Percentiles rank a stretch among this genome's conserved stretches.
These are phyloP conservation scores for Serilophus lunatus DNA, from an alignment of 2,113 vertebrate genomes.

Conservation along the genomic window DNA sequence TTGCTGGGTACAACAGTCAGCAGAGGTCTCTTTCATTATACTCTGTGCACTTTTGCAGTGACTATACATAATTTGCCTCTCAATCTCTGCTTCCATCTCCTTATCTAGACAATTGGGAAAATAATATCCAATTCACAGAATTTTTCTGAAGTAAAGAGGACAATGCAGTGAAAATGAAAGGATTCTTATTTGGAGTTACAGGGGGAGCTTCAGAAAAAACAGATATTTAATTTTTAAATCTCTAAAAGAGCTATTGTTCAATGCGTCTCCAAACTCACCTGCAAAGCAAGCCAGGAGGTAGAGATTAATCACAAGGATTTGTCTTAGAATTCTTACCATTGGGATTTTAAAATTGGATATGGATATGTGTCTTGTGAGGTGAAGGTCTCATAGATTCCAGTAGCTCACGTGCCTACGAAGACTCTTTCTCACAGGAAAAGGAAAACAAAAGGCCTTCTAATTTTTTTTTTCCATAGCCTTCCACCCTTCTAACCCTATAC, in stretches of 20 bases:
- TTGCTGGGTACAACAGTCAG: background rate
- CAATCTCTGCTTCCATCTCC: slow-evolving; percentile 1
- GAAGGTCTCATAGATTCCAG: background rate
- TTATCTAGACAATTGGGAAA: background rate
- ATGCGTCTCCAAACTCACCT: background rate
- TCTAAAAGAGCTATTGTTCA: background rate
- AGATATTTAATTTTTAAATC: background rate
- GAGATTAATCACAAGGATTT: background rate
- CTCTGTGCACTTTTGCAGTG: background rate
- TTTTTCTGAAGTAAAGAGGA: background rate
- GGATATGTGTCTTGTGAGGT: background rate
- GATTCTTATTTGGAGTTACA: background rate
- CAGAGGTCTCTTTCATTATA: background rate
- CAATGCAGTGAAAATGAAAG: background rate
- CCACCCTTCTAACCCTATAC: background rate
- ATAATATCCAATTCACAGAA: background rate
- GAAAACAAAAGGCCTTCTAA: slow-evolving; percentile 14
- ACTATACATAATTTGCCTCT: background rate
- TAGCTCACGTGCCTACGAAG: background rate
- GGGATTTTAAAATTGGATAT: background rate
- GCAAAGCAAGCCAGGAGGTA: background rate
- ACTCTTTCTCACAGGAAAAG: slow-evolving; percentile 10
- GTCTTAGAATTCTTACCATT: background rate
- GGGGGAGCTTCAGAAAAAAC: background rate
- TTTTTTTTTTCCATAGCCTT: background rate